Conservation (phyloP, 1,140 invertebrate species). For the Drosophila nigrodunni region DNA sequence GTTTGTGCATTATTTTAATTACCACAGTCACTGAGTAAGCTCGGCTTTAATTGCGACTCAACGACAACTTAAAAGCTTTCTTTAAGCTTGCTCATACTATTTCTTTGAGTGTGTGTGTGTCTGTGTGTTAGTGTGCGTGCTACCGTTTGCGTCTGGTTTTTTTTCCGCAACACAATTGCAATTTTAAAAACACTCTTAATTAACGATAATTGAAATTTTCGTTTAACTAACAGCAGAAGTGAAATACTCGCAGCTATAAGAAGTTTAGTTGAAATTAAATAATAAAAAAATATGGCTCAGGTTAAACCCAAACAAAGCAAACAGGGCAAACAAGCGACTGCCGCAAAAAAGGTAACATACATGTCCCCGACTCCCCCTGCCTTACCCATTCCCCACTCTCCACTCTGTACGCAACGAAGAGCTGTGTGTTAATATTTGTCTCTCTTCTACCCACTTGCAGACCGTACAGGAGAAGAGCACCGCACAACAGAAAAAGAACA, state of each 20-base stretch:
- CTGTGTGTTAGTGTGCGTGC: background rate
- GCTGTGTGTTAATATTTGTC: background rate
- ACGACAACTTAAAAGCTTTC: constrained; percentile 25
- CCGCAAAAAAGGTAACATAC: constrained; percentile 74
- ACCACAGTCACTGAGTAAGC: constrained; percentile 18
- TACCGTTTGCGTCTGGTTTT: constrained; percentile 4
- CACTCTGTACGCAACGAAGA: background rate
- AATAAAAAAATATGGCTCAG: constrained; percentile 74
- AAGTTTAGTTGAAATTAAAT: constrained; percentile 66
- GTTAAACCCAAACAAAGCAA: constrained; percentile 83
- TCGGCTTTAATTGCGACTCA: constrained; percentile 39
- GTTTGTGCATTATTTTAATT: constrained; percentile 36
- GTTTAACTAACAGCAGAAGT: constrained; percentile 35
- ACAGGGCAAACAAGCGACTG: constrained; percentile 76
- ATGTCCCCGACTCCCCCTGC: background rate
- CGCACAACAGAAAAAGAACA: constrained; percentile 81
- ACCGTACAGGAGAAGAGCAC: constrained; percentile 75
- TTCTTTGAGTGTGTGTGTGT: background rate
- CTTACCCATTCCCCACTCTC: too few relatives aligned
- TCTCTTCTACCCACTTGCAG: constrained; percentile 31
- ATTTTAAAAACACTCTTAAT: constrained; percentile 14
- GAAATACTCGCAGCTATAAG: constrained; percentile 61
- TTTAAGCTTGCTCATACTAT: constrained; percentile 8
- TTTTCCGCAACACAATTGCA: constrained; percentile 30
- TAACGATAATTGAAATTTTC: constrained; percentile 41